These are phyloP conservation scores for Styela plicata DNA, from an alignment of 23 tunicate species.

Conservation along the genomic window DNA sequence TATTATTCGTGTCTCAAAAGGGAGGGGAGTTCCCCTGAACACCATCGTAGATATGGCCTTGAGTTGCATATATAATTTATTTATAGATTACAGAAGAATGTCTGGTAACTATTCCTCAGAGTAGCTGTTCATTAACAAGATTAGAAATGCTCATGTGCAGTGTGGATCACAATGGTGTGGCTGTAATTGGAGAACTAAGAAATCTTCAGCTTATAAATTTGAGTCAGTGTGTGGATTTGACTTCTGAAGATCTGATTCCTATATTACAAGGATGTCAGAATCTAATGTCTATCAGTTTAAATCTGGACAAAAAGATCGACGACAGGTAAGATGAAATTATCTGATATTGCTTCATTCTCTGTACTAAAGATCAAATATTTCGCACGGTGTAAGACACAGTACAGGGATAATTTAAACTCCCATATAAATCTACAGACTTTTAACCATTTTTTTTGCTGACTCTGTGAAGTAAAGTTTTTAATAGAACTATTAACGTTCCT, in stretches of 20 bases:
- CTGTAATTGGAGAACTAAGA: neutral
- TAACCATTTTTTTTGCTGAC: too few species aligned
- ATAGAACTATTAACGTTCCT: too few species aligned
- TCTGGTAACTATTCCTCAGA: slow-evolving; percentile 2
- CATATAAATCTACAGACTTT: too few species aligned
- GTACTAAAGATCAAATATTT: too few species aligned
- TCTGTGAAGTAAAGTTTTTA: too few species aligned
- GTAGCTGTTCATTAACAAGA: slow-evolving; percentile 1
- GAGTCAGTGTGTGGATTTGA: neutral
- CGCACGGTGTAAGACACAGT: too few species aligned
- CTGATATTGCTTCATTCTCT: too few species aligned
- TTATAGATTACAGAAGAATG: slow-evolving; percentile 11
- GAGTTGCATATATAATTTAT: too few species aligned
- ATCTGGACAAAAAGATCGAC: slow-evolving; percentile 15
- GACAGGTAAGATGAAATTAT: neutral
- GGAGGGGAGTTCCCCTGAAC: too few species aligned
- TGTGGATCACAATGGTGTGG: neutral
- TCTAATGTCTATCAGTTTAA: neutral
- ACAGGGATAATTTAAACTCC: too few species aligned
- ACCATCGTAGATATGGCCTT: too few species aligned
- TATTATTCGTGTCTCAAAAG: too few species aligned
- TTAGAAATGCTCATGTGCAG: slow-evolving; percentile 15
- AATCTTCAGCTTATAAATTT: slow-evolving; percentile 17
- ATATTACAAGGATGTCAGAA: slow-evolving; percentile 3
- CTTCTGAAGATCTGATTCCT: neutral